Conservation (phyloP, 2,888 invertebrate species). For the Caenorhabditis afra region DNA sequence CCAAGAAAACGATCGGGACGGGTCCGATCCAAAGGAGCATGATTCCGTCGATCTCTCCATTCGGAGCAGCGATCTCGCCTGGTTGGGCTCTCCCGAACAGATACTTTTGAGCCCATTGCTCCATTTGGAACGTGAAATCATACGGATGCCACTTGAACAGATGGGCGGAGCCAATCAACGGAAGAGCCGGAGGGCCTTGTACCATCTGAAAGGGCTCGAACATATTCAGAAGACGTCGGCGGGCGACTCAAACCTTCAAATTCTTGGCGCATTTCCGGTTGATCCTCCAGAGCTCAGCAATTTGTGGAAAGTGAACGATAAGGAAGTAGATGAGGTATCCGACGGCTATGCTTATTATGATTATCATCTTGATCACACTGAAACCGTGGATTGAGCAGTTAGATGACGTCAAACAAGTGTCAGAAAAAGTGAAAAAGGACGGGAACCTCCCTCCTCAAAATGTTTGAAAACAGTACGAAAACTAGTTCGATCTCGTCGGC, state of each 20-base stretch:
- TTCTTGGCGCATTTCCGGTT: conserved; percentile 48
- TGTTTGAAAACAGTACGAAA: conserved; percentile 23
- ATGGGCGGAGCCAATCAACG: conserved; percentile 66
- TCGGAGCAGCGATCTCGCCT: conserved; percentile 40
- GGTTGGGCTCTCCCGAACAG: conserved; percentile 35
- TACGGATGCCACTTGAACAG: conserved; percentile 67
- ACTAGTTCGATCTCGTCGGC: conserved; percentile 13
- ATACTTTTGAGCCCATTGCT: conserved; percentile 63
- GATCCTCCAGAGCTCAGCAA: conserved; percentile 33
- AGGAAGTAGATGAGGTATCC: conserved; percentile 43
- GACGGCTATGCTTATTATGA: conserved; percentile 32
- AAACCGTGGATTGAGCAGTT: background rate
- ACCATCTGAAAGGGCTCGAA: conserved; percentile 41
- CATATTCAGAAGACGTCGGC: background rate
- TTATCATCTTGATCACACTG: conserved; percentile 30
- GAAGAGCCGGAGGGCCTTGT: conserved; percentile 64
- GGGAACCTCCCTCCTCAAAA: background rate
- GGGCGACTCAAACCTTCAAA: conserved; percentile 16
- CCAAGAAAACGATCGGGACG: conserved; percentile 64
- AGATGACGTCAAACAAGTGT: background rate
- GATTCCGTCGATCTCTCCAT: conserved; percentile 46
- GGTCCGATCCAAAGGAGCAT: conserved; percentile 67
- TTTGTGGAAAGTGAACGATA: conserved; percentile 30
- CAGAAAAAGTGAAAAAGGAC: background rate
- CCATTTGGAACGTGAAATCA: conserved; percentile 64